A percentile compares a stretch with the other conserved stretches of the same genome.
Conservation (phyloP, 2,113 vertebrate species). For the Anser cygnoides region DNA sequence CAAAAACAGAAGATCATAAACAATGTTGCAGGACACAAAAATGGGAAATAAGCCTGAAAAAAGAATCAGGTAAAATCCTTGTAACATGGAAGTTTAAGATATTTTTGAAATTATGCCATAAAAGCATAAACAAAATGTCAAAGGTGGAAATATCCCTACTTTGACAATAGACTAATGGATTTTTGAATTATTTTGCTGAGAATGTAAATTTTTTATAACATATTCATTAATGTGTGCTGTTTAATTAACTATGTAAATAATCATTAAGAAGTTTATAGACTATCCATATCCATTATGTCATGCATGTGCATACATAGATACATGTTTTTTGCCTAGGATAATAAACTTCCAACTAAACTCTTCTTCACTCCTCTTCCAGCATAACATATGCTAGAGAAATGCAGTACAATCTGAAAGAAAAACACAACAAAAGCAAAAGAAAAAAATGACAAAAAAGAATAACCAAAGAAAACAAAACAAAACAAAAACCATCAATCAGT, state of each 20-base stretch:
- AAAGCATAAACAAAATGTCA: background rate
- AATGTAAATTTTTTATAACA: background rate
- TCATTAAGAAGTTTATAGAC: background rate
- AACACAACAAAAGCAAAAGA: too few relatives aligned
- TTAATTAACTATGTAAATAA: background rate
- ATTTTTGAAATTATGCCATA: background rate
- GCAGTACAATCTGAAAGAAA: background rate
- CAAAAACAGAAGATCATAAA: background rate
- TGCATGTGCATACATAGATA: background rate
- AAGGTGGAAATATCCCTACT: background rate
- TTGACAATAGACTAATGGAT: background rate
- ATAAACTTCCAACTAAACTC: background rate
- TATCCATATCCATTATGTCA: background rate
- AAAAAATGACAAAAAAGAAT: too few relatives aligned
- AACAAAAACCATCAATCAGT: too few relatives aligned
- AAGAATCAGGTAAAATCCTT: background rate
- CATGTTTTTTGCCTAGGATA: background rate
- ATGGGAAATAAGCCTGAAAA: background rate
- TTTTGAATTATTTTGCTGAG: background rate
- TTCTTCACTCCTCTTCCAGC: background rate
- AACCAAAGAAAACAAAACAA: too few relatives aligned
- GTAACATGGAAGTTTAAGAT: background rate
- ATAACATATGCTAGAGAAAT: background rate
- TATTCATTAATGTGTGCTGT: background rate
- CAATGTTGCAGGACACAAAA: background rate